A percentile compares a stretch with the other conserved stretches of the same genome.
These are phyloP conservation scores for Charadrius vociferus DNA, from an alignment of 2,113 vertebrate genomes.

Conservation along the genomic window DNA sequence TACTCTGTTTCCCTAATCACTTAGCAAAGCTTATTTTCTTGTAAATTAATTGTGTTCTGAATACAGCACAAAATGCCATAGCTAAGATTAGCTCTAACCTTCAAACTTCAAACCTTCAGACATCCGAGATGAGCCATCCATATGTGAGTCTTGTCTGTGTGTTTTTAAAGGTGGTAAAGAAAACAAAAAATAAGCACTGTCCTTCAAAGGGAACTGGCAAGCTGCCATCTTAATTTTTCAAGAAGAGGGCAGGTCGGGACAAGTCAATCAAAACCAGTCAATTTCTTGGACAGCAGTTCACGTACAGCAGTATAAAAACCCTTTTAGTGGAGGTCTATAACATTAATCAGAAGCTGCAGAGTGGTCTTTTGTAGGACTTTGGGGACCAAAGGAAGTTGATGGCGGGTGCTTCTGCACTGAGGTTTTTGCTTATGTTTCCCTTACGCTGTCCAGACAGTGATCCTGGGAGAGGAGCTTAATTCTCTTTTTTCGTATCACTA, in stretches of 20 bases:
- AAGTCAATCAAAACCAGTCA: constrained; percentile 34
- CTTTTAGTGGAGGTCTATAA: not conserved
- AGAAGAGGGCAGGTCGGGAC: not conserved
- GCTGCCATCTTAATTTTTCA: constrained; percentile 3
- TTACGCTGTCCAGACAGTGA: not conserved
- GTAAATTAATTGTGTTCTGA: constrained; percentile 37
- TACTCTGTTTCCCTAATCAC: not conserved
- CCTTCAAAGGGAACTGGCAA: constrained; percentile 8
- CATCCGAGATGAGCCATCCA: not conserved
- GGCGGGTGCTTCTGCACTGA: not conserved
- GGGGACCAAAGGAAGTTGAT: not conserved
- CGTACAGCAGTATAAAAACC: constrained; percentile 4
- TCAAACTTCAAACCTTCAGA: constrained; percentile 37
- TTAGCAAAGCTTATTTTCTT: constrained; percentile 10
- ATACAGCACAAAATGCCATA: constrained; percentile 10
- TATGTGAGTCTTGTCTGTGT: constrained; percentile 21
- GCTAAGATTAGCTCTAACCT: constrained; percentile 59
- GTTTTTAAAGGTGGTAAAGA: constrained; percentile 10
- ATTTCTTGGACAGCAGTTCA: not conserved
- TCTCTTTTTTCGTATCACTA: not conserved
- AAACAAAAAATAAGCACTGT: not conserved
- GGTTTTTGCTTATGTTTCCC: not conserved
- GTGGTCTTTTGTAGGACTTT: not conserved
- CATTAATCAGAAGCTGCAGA: not conserved
- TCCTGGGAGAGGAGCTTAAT: not conserved